Evolutionary conservation across 2,888 invertebrate species (phyloP).

Genomic region (Calameuta pallipes): DNA sequence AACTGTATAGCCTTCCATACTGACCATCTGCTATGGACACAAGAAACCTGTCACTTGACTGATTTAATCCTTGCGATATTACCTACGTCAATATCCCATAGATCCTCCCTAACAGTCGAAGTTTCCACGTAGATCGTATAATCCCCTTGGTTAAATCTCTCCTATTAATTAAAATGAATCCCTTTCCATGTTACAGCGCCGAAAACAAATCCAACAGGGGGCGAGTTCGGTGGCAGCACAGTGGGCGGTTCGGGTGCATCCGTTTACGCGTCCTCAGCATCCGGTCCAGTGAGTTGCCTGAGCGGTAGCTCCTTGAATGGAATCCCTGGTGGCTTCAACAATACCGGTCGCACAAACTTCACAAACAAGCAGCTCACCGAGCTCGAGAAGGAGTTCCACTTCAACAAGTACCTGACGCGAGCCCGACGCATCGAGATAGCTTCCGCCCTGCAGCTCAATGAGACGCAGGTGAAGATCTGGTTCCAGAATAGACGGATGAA

Average conservation of each 20-base stretch:
- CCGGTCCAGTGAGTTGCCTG: constrained; percentile 46
- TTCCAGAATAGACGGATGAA: constrained; percentile 99
- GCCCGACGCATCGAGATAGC: constrained; percentile 98
- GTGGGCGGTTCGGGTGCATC: constrained; percentile 34
- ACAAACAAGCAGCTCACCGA: constrained; percentile 99
- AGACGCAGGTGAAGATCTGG: constrained; percentile 98
- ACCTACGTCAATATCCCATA: not conserved
- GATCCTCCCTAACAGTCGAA: not conserved
- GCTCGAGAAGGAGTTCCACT: constrained; percentile 99
- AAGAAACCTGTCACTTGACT: constrained; percentile 41
- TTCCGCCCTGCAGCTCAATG: constrained; percentile 93
- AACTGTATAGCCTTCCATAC: constrained; percentile 17
- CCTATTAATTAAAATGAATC: not conserved
- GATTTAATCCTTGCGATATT: constrained; percentile 31
- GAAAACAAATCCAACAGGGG: constrained; percentile 49
- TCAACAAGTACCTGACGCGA: constrained; percentile 97
- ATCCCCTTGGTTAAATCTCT: not conserved
- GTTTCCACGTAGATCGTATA: not conserved
- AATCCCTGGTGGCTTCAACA: constrained; percentile 70
- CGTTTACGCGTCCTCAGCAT: constrained; percentile 31
- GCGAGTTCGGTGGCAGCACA: constrained; percentile 49
- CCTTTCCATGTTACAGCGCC: constrained; percentile 49
- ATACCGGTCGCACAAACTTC: constrained; percentile 97
- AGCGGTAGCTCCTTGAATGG: constrained; percentile 44
- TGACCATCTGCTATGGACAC: constrained; percentile 59